phyloP scores from a whole-genome alignment of 1,140 invertebrate species.

The Teleopsis dalmanni region DNA sequence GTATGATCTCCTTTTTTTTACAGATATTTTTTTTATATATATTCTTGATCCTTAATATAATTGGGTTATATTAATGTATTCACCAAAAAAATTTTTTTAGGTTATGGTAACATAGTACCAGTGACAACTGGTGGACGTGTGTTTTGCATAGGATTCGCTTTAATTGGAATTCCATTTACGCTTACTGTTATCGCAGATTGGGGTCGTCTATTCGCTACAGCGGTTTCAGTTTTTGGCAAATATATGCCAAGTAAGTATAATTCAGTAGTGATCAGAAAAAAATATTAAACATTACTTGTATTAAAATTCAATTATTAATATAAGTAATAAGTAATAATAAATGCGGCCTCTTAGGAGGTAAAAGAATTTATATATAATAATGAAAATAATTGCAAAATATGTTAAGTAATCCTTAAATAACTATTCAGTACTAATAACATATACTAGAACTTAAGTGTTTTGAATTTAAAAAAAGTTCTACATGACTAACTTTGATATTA shows the following conservation, averaged over 20 bases:
- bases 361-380: too few relatives aligned
- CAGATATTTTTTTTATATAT: neutral
- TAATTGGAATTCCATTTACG: constrained; percentile 88
- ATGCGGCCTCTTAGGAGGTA: too few relatives aligned
- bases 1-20: too few relatives aligned
- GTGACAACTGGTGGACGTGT: constrained; percentile 74
- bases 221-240: constrained; percentile 58
- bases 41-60: neutral
- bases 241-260: constrained; percentile 49
- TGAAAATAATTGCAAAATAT: too few relatives aligned
- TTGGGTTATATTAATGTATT: constrained; percentile 15
- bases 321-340: too few relatives aligned
- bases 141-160: constrained; percentile 87
- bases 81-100: constrained; percentile 47
- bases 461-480: too few relatives aligned
- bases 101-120: constrained; percentile 93
- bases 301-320: too few relatives aligned
- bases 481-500: too few relatives aligned
- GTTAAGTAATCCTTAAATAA: too few relatives aligned
- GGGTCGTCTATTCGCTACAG: constrained; percentile 77
- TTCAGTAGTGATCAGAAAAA: neutral
- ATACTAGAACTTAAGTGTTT: too few relatives aligned
- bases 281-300: too few relatives aligned
- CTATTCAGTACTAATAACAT: too few relatives aligned
- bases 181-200: constrained; percentile 88